A percentile compares a stretch with the other conserved stretches of the same genome.
Conservation (phyloP, 1,140 invertebrate species). For the Asbolus verrucosus region DNA sequence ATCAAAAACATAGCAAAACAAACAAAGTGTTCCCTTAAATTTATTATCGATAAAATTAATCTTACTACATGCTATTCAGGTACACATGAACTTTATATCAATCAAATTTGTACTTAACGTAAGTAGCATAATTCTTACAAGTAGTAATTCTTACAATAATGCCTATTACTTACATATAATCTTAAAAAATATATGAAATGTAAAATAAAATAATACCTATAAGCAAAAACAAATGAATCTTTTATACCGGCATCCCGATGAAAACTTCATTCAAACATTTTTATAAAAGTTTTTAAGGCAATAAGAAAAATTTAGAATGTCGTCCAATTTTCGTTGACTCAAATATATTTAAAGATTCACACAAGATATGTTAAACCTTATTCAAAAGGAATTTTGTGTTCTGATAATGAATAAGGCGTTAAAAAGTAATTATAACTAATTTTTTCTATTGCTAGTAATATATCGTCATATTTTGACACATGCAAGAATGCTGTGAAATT, state of each 20-base stretch:
- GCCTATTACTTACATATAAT: slow-evolving; percentile 25
- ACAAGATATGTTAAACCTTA: too few species aligned
- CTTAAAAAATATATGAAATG: slow-evolving; percentile 5
- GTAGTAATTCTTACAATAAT: slow-evolving; percentile 29
- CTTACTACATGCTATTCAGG: slow-evolving; percentile 36
- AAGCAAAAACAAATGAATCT: slow-evolving; percentile 11
- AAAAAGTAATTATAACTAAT: too few species aligned
- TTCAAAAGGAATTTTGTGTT: too few species aligned
- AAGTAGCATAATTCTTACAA: too few species aligned
- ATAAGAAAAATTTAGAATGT: too few species aligned
- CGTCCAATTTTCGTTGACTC: too few species aligned
- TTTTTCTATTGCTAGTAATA: too few species aligned
- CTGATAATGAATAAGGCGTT: too few species aligned
- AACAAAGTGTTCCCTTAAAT: slow-evolving; percentile 4
- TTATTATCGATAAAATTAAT: slow-evolving; percentile 36
- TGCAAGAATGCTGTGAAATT: too few species aligned
- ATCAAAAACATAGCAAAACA: not conserved
- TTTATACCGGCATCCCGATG: slow-evolving; percentile 23
- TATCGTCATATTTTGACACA: too few species aligned
- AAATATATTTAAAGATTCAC: too few species aligned
- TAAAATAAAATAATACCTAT: slow-evolving; percentile 32
- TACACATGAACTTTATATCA: slow-evolving; percentile 39
- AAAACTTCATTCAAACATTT: not conserved
- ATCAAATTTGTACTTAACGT: slow-evolving; percentile 38
- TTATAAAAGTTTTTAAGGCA: not conserved